A percentile compares a stretch with the other conserved stretches of the same genome.
Evolutionary conservation across 2,113 vertebrate species (phyloP).

Genomic region (Lampris megalopsis): DNA sequence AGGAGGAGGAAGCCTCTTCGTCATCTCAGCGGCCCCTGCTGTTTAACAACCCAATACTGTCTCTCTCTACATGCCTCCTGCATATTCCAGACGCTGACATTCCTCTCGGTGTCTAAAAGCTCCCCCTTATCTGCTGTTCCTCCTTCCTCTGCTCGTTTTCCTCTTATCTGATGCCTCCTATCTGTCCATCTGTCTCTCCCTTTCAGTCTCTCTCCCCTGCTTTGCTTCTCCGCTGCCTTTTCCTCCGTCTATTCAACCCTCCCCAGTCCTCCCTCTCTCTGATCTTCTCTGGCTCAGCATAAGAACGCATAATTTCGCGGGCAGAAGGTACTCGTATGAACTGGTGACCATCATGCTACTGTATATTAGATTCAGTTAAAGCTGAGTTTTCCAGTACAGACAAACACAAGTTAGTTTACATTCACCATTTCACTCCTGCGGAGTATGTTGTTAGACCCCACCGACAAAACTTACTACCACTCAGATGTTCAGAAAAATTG

Average conservation of each 20-base stretch:
- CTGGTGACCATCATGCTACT: slow-evolving; percentile 8
- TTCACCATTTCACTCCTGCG: not conserved
- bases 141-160: slow-evolving; percentile 5
- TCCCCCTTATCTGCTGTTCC: slow-evolving; percentile 19
- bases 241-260: not conserved
- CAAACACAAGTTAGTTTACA: too few species aligned
- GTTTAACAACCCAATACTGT: slow-evolving; percentile 20
- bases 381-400: too few species aligned
- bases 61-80: slow-evolving; percentile 13
- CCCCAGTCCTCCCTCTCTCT: slow-evolving; percentile 27
- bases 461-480: too few species aligned
- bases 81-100: slow-evolving; percentile 39
- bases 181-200: not conserved
- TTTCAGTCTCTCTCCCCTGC: not conserved
- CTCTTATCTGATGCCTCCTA: slow-evolving; percentile 3
- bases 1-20: slow-evolving; percentile 49
- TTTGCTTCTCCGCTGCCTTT: not conserved
- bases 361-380: slow-evolving; percentile 11
- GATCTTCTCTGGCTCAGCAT: slow-evolving; percentile 31
- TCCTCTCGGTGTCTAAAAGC: slow-evolving; percentile 39
- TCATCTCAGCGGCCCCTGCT: slow-evolving; percentile 36
- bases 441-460: too few species aligned
- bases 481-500: too few species aligned
- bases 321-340: slow-evolving; percentile 20
- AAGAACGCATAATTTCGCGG: slow-evolving; percentile 20